phyloP scores from a whole-genome alignment of 92 coral and sea anemone genomes.

The Epizoanthus ramosus region DNA sequence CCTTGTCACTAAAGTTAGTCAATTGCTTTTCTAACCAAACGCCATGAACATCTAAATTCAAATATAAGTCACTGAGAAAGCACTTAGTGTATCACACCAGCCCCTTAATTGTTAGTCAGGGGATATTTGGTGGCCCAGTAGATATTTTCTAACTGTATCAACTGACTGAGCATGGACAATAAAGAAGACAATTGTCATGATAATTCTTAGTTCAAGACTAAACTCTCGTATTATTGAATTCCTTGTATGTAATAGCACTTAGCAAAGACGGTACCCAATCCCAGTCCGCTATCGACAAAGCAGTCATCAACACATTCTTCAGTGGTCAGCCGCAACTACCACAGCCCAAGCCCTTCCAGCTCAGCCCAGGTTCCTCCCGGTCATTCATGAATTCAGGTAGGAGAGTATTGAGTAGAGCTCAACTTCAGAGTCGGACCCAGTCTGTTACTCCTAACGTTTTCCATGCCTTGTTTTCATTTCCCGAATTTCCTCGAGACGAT shows the following conservation, averaged over 20 bases:
- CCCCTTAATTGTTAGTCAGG: too few relatives aligned
- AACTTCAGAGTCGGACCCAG: conserved; percentile 16
- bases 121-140: too few relatives aligned
- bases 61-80: too few relatives aligned
- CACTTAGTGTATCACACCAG: too few relatives aligned
- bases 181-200: too few relatives aligned
- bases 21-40: too few relatives aligned
- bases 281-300: conserved; percentile 38
- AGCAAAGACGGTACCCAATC: background rate
- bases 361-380: conserved; percentile 17
- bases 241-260: background rate
- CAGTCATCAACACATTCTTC: conserved; percentile 40
- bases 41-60: too few relatives aligned
- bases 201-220: too few relatives aligned
- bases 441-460: conserved; percentile 9
- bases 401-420: conserved; percentile 10
- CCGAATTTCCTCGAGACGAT: conserved; percentile 22
- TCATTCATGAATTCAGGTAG: conserved; percentile 22
- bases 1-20: too few relatives aligned
- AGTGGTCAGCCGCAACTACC: conserved; percentile 12
- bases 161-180: too few relatives aligned
- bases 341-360: conserved; percentile 2
- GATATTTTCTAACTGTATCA: too few relatives aligned
- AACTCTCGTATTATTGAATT: background rate
- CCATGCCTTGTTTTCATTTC: conserved; percentile 24